A percentile compares a stretch with the other conserved stretches of the same genome.
Evolutionary conservation across 2,797 vertebrate species (phyloP).

Genomic region (Oreochromis grahami): DNA sequence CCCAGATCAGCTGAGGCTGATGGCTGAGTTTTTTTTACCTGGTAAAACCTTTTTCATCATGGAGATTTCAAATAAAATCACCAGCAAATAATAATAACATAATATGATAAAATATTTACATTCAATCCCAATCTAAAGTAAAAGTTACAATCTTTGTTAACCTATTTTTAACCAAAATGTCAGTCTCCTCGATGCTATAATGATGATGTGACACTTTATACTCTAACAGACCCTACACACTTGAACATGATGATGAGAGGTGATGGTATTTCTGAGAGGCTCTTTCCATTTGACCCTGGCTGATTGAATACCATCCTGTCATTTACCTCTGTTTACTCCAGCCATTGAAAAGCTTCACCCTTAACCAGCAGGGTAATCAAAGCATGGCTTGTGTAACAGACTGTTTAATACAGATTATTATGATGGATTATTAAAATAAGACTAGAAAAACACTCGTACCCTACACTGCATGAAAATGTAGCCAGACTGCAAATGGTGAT

Average conservation of each 20-base stretch:
- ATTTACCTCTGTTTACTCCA: background rate
- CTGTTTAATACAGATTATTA: background rate
- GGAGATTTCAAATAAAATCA: background rate
- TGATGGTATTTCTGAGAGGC: background rate
- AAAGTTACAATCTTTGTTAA: too few species aligned
- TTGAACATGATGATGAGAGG: background rate
- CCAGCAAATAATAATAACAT: background rate
- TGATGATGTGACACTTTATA: background rate
- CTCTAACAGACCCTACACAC: background rate
- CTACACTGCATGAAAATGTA: background rate
- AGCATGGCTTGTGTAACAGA: background rate
- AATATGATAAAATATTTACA: background rate
- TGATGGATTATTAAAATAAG: background rate
- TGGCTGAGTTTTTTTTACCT: background rate
- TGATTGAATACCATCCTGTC: background rate
- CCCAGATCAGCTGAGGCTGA: background rate
- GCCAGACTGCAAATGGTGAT: background rate
- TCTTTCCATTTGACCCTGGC: background rate
- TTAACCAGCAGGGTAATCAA: background rate
- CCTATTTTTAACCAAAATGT: background rate
- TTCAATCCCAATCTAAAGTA: too few species aligned
- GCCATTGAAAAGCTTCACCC: background rate
- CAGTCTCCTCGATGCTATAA: background rate
- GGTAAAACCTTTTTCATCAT: background rate
- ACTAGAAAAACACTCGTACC: background rate